Conservation (phyloP, 2,797 vertebrate genomes). For the Catharus ustulatus region DNA sequence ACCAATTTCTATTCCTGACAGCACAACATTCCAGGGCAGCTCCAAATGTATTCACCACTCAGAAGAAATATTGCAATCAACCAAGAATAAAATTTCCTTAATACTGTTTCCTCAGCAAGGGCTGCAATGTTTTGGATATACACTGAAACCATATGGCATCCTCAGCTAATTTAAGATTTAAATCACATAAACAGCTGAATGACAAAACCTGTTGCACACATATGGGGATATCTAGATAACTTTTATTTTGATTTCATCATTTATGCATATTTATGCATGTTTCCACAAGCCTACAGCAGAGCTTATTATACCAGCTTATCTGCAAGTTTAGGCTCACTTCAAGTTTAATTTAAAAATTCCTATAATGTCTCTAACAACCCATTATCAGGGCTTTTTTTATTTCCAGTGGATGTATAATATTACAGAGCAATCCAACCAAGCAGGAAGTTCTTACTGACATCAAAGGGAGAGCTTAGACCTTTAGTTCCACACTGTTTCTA, state of each 20-base stretch:
- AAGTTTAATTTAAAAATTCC: slow-evolving; percentile 15
- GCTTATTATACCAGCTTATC: neutral
- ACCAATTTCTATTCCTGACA: neutral
- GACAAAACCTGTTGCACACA: neutral
- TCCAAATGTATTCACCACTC: neutral
- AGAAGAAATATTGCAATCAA: neutral
- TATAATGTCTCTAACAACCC: neutral
- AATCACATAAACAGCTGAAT: neutral
- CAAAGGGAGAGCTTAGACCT: slow-evolving; percentile 39
- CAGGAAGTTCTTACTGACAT: slow-evolving; percentile 31
- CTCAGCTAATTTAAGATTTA: neutral
- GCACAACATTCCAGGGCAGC: neutral
- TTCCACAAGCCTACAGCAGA: neutral
- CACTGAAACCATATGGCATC: neutral
- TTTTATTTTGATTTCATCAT: slow-evolving; percentile 19
- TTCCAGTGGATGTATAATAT: neutral
- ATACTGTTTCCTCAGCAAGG: neutral
- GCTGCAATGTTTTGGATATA: neutral
- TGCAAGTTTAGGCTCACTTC: neutral
- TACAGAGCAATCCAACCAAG: neutral
- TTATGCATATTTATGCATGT: neutral
- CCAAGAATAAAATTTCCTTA: neutral
- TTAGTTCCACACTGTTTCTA: slow-evolving; percentile 40
- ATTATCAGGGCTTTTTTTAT: neutral
- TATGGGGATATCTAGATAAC: neutral